Base-by-base conservation (phyloP, 2,888 invertebrate species). In the Sesia bembeciformis region DNA sequence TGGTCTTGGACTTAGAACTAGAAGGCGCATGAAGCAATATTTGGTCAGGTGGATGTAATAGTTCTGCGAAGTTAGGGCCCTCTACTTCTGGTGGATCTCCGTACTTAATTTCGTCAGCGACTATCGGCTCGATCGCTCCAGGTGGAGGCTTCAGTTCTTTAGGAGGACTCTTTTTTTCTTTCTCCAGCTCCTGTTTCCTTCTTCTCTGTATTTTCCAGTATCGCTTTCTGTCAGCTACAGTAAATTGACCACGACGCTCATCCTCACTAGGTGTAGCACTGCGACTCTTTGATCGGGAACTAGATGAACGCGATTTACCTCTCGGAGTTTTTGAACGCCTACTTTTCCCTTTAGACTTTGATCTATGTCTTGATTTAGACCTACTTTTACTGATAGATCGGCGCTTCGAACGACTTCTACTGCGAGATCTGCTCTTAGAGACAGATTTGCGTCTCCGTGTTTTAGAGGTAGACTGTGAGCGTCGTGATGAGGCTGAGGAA, bases 1-100 rank as follows among this genome's bases (percentile, higher is more conserved):
- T 84, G 40, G 89, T 73, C 7, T 91, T 91, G 3, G 89, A 80
- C 55, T 88, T 91, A 54, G 92, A 84, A 4, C 78, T 66, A 3
- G 83, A 78, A n/a, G 73, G 62, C 3, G 74, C 67, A 46, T 69
- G 67, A 3, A 68, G 71, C 57, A 72, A 56, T 0, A 79, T 71
- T 61, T 84, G 84, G 38, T 77, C 76, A 3, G 74, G 62, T 2
- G 75, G 62, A 0, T 72, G 76, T 4, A 84, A 61, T 3, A 85
- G 62, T 53, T 89, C 89, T 0, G 85, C 88, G 62, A 82, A 89
- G 60, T 89, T 88, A 0, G 83, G 88, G 0, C 89, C 89, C 61
- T 85, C 89, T 0, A 88, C 74, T 61, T 88, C 88, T 3, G 89
- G 89, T 3, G 89, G 89, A 53, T 73, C 87, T 0, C 86, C 84